Conservation (phyloP, 2,888 invertebrate genomes). For the Lumbricus terrestris region DNA sequence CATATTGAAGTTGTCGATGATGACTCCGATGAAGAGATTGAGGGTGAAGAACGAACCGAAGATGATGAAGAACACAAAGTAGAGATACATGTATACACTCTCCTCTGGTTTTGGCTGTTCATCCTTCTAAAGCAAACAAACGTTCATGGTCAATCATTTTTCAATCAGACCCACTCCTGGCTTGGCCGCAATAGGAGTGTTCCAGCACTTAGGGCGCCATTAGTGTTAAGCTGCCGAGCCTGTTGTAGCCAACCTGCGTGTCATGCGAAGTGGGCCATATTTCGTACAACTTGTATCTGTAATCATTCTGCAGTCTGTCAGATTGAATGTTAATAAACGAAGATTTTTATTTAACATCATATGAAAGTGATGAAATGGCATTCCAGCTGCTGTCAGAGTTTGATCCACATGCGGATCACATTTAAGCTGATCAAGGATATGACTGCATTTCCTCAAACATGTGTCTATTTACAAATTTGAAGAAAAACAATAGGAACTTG, state of each 20-base stretch:
- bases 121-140: slow-evolving; percentile 62
- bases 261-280: too few species aligned
- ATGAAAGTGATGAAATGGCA: not conserved
- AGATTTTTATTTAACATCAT: too few species aligned
- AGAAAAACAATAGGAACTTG: slow-evolving; percentile 92
- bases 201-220: too few species aligned
- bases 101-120: slow-evolving; percentile 91
- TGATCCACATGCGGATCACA: slow-evolving; percentile 97
- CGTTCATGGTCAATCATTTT: not conserved
- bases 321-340: too few species aligned
- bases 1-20: slow-evolving; percentile 99
- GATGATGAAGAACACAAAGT: slow-evolving; percentile 99
- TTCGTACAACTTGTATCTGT: too few species aligned
- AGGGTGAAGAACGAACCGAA: slow-evolving; percentile 99
- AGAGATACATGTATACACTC: slow-evolving; percentile 94
- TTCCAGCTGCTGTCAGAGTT: slow-evolving; percentile 80
- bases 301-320: too few species aligned
- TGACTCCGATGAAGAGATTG: slow-evolving; percentile 99
- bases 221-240: too few species aligned
- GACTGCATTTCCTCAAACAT: slow-evolving; percentile 98
- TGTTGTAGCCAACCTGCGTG: too few species aligned
- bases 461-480: slow-evolving; percentile 95
- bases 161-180: too few species aligned
- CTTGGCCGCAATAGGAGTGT: too few species aligned
- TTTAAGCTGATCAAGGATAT: slow-evolving; percentile 98